A percentile compares a stretch with the other conserved stretches of the same genome.
These are phyloP conservation scores for Agriopis marginaria DNA, from an alignment of 2,888 invertebrate species.

Conservation along the genomic window DNA sequence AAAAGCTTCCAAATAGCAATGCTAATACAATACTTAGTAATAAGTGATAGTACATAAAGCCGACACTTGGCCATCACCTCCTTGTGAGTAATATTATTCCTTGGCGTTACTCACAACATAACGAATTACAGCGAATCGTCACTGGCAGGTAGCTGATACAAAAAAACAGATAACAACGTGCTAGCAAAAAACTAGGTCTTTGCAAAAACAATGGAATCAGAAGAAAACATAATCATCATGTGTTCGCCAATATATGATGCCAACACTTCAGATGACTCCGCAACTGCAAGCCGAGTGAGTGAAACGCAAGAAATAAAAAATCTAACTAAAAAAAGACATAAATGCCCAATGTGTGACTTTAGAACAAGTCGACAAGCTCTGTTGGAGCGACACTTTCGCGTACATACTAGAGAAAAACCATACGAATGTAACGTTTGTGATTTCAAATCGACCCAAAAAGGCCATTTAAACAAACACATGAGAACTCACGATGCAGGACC, in stretches of 20 bases:
- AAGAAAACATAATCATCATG: neutral
- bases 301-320: neutral
- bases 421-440: neutral
- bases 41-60: too few relatives aligned
- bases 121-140: too few relatives aligned
- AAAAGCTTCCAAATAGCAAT: too few relatives aligned
- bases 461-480: neutral
- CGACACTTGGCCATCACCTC: too few relatives aligned
- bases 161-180: too few relatives aligned
- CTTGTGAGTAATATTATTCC: too few relatives aligned
- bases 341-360: neutral
- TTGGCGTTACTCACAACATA: too few relatives aligned
- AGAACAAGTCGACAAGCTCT: neutral
- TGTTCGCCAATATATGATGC: neutral
- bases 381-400: neutral
- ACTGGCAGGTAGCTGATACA: too few relatives aligned
- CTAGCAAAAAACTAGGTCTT: too few relatives aligned
- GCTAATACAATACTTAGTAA: too few relatives aligned
- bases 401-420: neutral
- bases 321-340: neutral
- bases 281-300: neutral
- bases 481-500: neutral
- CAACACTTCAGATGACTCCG: neutral
- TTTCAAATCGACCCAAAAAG: neutral
- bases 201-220: neutral